These are phyloP conservation scores for Oikopleura vanhoeffeni DNA, from an alignment of 23 tunicate species.

Conservation along the genomic window DNA sequence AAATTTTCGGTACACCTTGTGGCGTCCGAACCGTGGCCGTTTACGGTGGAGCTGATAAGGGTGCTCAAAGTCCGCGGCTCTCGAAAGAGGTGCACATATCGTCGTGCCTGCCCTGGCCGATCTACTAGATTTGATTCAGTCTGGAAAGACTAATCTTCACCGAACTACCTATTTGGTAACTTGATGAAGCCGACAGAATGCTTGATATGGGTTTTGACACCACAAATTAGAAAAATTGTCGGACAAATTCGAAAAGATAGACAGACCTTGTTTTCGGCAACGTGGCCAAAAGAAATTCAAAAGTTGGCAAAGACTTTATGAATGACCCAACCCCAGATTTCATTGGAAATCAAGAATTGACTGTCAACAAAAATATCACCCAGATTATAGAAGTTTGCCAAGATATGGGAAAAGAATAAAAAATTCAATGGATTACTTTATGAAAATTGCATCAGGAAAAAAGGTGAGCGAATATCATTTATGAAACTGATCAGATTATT, in stretches of 20 bases:
- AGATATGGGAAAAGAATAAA: constrained; percentile 16
- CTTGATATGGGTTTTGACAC: constrained; percentile 98
- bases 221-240: constrained; percentile 44
- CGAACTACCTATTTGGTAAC: constrained; percentile 40
- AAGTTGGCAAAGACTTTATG: constrained; percentile 26
- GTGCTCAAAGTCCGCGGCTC: not conserved
- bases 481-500: too few relatives aligned
- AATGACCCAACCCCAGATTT: constrained; percentile 29
- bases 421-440: constrained; percentile 3
- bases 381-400: constrained; percentile 31
- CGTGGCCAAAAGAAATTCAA: constrained; percentile 77
- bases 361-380: constrained; percentile 32
- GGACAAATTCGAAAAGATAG: constrained; percentile 76
- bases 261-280: constrained; percentile 80
- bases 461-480: too few relatives aligned
- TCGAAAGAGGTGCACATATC: not conserved
- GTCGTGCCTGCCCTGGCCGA: constrained; percentile 59
- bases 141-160: constrained; percentile 21
- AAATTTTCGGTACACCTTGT: not conserved
- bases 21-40: constrained; percentile 21
- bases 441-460: too few relatives aligned
- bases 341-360: constrained; percentile 54
- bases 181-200: constrained; percentile 98
- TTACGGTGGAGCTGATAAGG: constrained; percentile 47
- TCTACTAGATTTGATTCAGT: constrained; percentile 36